Evolutionary conservation across 2,888 invertebrate genomes (phyloP).

Genomic region (Hedychridium roseum): DNA sequence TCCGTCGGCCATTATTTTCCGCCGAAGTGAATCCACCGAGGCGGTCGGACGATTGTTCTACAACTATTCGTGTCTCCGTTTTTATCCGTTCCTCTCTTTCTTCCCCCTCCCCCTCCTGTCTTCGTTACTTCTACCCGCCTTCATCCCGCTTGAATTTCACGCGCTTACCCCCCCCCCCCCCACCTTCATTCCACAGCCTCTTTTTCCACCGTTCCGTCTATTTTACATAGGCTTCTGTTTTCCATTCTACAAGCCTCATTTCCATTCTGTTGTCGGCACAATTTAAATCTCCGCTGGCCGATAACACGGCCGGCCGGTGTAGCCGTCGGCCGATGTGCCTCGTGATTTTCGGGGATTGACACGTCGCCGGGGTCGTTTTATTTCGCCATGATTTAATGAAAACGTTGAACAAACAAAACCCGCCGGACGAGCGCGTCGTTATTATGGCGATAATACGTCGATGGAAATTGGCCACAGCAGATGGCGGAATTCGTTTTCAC

Average conservation of each 20-base stretch:
- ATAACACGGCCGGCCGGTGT: too few relatives aligned
- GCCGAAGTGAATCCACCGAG: slow-evolving; percentile 32
- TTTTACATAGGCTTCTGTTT: slow-evolving; percentile 50
- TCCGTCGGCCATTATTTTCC: slow-evolving; percentile 52
- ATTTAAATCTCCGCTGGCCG: slow-evolving; percentile 43
- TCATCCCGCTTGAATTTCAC: slow-evolving; percentile 3
- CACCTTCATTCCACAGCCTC: slow-evolving; percentile 10
- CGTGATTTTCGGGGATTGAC: too few relatives aligned
- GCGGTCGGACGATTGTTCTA: slow-evolving; percentile 22
- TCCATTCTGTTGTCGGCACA: slow-evolving; percentile 47
- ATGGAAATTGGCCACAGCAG: too few relatives aligned
- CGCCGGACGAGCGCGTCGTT: too few relatives aligned
- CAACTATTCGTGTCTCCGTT: slow-evolving; percentile 17
- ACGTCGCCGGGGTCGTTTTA: too few relatives aligned
- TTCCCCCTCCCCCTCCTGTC: slow-evolving; percentile 2
- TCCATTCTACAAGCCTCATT: slow-evolving; percentile 51
- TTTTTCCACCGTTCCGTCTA: slow-evolving; percentile 14
- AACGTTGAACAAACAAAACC: too few relatives aligned
- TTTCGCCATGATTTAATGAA: too few relatives aligned
- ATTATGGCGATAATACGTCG: too few relatives aligned
- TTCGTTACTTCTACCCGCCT: slow-evolving; percentile 1
- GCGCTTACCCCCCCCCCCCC: slow-evolving; percentile 1
- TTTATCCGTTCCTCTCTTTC: slow-evolving; percentile 11
- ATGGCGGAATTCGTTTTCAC: too few relatives aligned
- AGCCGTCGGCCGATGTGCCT: too few relatives aligned